A percentile compares a stretch with the other conserved stretches of the same genome.
phyloP scores from a whole-genome alignment of 1,140 invertebrate species.

The Eriocheir sinensis region DNA sequence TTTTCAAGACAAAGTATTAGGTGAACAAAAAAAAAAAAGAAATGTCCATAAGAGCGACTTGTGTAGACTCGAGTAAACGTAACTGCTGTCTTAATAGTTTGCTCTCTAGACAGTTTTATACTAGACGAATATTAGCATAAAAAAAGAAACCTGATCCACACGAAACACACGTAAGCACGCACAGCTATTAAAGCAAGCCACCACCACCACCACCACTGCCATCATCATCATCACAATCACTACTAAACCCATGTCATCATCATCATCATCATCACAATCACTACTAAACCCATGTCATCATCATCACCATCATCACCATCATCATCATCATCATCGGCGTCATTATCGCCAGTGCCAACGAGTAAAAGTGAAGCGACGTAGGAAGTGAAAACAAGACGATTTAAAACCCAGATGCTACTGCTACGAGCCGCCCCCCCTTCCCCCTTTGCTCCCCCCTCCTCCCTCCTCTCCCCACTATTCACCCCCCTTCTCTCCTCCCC shows the following conservation, averaged over 20 bases:
- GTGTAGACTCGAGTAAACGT: too few relatives aligned
- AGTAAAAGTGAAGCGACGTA: conserved; percentile 57
- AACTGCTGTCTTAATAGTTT: too few relatives aligned
- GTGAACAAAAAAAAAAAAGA: too few relatives aligned
- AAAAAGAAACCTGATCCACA: not conserved
- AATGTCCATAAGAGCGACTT: too few relatives aligned
- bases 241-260: not conserved
- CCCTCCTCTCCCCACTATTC: not conserved
- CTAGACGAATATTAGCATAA: too few relatives aligned
- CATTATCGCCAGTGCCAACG: not conserved
- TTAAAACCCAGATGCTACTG: conserved; percentile 46
- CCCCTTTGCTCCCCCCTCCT: not conserved
- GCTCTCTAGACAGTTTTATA: too few relatives aligned
- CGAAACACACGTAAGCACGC: not conserved
- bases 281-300: too few relatives aligned
- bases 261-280: not conserved
- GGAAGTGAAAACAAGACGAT: conserved; percentile 38
- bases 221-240: too few relatives aligned
- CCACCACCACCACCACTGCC: not conserved
- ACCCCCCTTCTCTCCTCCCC: not conserved
- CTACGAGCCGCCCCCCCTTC: not conserved
- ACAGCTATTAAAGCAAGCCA: not conserved
- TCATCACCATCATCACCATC: not conserved
- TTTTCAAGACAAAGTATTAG: too few relatives aligned
- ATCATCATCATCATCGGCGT: not conserved